Conservation (phyloP, 2,797 vertebrate species). For the Cynodonichthys magdalenae region DNA sequence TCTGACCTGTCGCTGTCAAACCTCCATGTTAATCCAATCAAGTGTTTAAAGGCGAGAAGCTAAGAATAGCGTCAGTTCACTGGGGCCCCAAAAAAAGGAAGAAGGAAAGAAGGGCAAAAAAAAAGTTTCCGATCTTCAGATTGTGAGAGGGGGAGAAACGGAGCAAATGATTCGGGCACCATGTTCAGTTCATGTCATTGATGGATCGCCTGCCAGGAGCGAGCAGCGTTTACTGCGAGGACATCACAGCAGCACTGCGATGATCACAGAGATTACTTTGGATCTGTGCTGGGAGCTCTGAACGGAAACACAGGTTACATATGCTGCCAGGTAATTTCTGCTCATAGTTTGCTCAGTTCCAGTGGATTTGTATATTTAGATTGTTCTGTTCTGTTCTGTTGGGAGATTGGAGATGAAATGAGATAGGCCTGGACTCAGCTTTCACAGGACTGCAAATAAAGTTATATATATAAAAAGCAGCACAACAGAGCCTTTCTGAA, state of each 20-base stretch:
- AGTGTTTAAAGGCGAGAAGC: constrained; percentile 75
- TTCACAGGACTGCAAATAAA: constrained; percentile 3
- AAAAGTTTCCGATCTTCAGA: constrained; percentile 67
- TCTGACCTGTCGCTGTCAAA: constrained; percentile 77
- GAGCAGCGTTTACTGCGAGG: constrained; percentile 60
- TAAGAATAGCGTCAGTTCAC: constrained; percentile 81
- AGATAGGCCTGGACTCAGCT: neutral
- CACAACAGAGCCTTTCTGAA: constrained; percentile 21
- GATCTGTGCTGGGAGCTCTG: constrained; percentile 62
- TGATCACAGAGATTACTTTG: constrained; percentile 73
- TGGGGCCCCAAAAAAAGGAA: constrained; percentile 12
- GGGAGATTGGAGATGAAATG: constrained; percentile 12
- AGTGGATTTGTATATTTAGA: constrained; percentile 13
- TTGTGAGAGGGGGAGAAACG: constrained; percentile 26
- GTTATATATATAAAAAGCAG: neutral
- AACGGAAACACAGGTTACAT: constrained; percentile 68
- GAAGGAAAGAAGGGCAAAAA: neutral
- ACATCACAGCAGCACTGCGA: constrained; percentile 71
- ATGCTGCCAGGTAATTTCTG: constrained; percentile 68
- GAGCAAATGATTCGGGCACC: constrained; percentile 54
- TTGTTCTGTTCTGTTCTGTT: neutral
- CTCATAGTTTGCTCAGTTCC: constrained; percentile 13
- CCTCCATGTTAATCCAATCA: constrained; percentile 81
- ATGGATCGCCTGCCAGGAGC: constrained; percentile 60
- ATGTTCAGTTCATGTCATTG: constrained; percentile 53